Evolutionary conservation across 2,888 invertebrate species (phyloP), one percentile per base, ranked within the genome.

Genomic region (Baccha elongata): DNA sequence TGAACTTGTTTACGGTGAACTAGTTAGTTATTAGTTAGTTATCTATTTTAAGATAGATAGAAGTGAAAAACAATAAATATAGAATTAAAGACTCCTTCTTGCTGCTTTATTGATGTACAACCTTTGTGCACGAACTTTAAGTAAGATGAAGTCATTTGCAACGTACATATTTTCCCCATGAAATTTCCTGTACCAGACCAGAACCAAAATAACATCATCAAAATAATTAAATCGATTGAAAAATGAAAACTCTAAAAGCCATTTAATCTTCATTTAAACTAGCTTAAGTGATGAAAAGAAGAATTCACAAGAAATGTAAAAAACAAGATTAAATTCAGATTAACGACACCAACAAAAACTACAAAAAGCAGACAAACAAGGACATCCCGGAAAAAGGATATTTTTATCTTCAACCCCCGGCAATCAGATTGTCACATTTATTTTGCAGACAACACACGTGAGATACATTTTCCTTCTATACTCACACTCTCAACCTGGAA

Each of bases 361-460:
- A 50, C 8, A 11, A 19, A 50, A 29, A 1, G 8, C 7, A 37
- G 23, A 11, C 1, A 37, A 67, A 32, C 35, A 62, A 72, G 60
- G 52, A 53, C 32, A 46, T 53, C 17, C 23, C 11, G 48, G 7
- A 17, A 32, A 44, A 4, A 26, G 1, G 48, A 48, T 40, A 48
- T 55, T 23, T 65, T 15, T 65, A 68, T 79, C 46, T 73, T 10
- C 17, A 32, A 62, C 55, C 50, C 46, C 35, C 48, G 48, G 64
- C 68, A 68, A 55, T 73, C 40, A 68, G 32, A 64, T 48, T 58
- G 26, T 48, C 80, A 74, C 73, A 64, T 80, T 69, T 62, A 37
- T 32, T 80, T 40, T 55, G 37, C 15, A 35, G 26, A 60, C 32
- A 52, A 44, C 52, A 42, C 53, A 68, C 44, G 26, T 37, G 40